phyloP scores from a whole-genome alignment of 2,113 vertebrate genomes.

The Scopus umbretta region DNA sequence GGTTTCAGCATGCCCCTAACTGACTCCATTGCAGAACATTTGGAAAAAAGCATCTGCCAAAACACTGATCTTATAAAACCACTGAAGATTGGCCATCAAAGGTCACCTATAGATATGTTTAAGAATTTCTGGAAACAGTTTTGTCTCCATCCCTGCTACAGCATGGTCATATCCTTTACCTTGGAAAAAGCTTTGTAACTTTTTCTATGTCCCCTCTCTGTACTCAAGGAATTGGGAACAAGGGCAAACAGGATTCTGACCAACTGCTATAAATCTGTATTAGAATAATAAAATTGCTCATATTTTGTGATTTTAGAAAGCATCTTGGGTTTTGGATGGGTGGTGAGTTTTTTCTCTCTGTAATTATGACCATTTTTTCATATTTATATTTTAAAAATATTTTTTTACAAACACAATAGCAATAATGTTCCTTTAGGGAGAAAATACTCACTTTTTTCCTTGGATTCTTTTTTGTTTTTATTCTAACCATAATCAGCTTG shows the following conservation, averaged over 20 bases:
- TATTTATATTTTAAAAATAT: background rate
- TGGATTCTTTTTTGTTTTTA: background rate
- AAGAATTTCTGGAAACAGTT: background rate
- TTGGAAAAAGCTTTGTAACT: background rate
- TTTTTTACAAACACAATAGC: background rate
- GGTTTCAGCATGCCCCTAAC: background rate
- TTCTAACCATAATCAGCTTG: background rate
- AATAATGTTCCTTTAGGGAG: background rate
- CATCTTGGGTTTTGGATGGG: background rate
- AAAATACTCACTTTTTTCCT: background rate
- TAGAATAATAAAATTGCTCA: background rate
- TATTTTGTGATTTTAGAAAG: background rate
- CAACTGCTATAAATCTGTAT: background rate
- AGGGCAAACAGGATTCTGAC: background rate
- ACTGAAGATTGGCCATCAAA: background rate
- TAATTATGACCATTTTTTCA: background rate
- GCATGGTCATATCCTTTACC: background rate
- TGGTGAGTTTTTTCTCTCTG: background rate
- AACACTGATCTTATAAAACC: background rate
- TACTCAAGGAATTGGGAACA: background rate
- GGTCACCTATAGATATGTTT: background rate
- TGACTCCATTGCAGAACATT: background rate
- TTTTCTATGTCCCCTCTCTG: background rate
- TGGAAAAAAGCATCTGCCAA: background rate
- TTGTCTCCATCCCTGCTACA: background rate